Conservation (phyloP, 2,888 invertebrate species). For the Temnothorax ravouxi region DNA sequence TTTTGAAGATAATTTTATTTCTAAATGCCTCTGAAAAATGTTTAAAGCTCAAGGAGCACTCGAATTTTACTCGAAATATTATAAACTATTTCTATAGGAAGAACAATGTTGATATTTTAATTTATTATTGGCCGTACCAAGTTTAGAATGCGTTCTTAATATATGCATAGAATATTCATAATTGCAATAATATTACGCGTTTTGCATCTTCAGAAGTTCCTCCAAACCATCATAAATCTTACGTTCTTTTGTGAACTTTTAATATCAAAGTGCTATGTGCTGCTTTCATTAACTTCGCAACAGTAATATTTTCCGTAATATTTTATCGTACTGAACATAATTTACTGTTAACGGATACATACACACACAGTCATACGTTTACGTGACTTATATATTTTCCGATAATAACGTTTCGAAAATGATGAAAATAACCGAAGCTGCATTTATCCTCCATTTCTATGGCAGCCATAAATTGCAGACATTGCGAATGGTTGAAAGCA, state of each 20-base stretch:
- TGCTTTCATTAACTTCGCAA: slow-evolving; percentile 1
- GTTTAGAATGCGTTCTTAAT: background rate
- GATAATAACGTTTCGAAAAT: background rate
- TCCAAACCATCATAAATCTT: background rate
- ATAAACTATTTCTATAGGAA: background rate
- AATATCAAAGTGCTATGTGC: background rate
- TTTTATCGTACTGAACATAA: background rate
- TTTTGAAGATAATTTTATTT: background rate
- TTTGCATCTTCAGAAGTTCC: background rate
- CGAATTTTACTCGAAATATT: background rate
- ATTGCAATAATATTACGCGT: background rate
- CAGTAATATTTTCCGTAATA: slow-evolving; percentile 7
- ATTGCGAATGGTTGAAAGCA: background rate
- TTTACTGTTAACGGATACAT: slow-evolving; percentile 7
- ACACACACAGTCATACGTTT: background rate
- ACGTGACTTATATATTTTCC: background rate
- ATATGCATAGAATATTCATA: background rate
- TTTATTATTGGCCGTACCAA: background rate
- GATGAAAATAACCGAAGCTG: background rate
- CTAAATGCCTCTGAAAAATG: background rate
- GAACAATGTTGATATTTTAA: background rate
- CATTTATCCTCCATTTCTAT: background rate
- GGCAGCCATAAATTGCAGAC: background rate
- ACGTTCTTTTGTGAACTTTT: background rate
- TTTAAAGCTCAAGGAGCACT: background rate